Conservation (phyloP, 2,797 vertebrate genomes). For the Champsocephalus esox region DNA sequence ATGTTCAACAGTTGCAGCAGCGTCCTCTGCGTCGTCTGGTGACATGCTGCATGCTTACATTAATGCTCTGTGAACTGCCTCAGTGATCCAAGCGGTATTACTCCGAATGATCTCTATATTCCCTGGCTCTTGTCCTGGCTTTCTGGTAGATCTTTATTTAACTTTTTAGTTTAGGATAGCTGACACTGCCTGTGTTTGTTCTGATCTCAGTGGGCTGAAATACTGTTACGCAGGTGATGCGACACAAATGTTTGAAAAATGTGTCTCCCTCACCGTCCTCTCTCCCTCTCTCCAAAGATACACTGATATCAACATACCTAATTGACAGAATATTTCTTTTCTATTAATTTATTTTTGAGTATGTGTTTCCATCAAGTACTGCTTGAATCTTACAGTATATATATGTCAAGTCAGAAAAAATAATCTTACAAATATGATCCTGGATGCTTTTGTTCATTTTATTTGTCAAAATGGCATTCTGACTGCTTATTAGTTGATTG, state of each 20-base stretch:
- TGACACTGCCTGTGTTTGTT: conserved; percentile 83
- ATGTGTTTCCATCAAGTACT: conserved; percentile 76
- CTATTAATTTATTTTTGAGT: conserved; percentile 84
- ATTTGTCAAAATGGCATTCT: conserved; percentile 70
- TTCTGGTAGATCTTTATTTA: conserved; percentile 65
- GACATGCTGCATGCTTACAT: conserved; percentile 73
- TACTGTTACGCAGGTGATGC: conserved; percentile 82
- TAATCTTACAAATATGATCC: conserved; percentile 67
- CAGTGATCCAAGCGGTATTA: conserved; percentile 62
- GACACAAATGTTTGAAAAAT: conserved; percentile 68
- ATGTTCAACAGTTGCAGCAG: conserved; percentile 79
- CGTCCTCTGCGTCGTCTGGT: conserved; percentile 62
- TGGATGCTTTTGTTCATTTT: conserved; percentile 75
- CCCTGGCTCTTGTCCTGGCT: conserved; percentile 80
- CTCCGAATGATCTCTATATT: conserved; percentile 64
- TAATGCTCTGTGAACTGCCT: conserved; percentile 73
- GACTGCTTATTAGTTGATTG: conserved; percentile 77
- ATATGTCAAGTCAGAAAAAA: conserved; percentile 73
- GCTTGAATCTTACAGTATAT: conserved; percentile 78
- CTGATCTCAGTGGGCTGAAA: conserved; percentile 83
- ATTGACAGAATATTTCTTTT: conserved; percentile 73
- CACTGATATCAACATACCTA: conserved; percentile 81
- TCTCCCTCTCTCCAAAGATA: conserved; percentile 85
- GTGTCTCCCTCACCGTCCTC: conserved; percentile 80
- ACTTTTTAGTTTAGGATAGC: conserved; percentile 74